These are phyloP conservation scores for Bradypodion ventrale DNA, from an alignment of 2,797 vertebrate genomes.

Conservation along the genomic window DNA sequence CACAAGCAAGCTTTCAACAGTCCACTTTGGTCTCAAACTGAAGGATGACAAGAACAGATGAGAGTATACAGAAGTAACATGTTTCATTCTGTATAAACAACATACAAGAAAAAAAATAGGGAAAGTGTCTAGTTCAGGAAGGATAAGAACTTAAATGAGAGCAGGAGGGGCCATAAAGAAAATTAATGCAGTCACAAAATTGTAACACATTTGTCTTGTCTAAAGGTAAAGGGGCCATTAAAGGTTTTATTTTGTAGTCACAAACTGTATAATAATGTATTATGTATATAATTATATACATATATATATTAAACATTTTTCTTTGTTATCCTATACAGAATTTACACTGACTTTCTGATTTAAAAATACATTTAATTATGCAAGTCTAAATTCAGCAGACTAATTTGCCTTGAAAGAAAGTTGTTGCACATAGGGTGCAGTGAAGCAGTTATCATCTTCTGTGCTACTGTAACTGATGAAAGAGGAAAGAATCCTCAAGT, in stretches of 20 bases:
- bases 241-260: not conserved
- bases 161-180: not conserved
- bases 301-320: too few relatives aligned
- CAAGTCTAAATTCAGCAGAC: not conserved
- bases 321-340: not conserved
- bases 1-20: not conserved
- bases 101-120: not conserved
- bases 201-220: not conserved
- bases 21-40: not conserved
- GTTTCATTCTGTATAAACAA: not conserved
- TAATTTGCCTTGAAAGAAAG: not conserved
- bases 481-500: not conserved
- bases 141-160: not conserved
- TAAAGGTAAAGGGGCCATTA: not conserved
- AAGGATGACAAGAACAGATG: not conserved
- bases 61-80: not conserved
- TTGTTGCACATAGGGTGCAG: not conserved
- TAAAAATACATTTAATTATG: not conserved
- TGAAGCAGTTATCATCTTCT: not conserved
- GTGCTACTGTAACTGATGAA: not conserved
- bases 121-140: not conserved
- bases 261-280: not conserved
- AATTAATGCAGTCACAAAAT: not conserved
- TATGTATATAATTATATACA: not conserved
- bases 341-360: not conserved